phyloP scores from a whole-genome alignment of 2,797 vertebrate genomes.

The Microctenopoma stevenorrisi region DNA sequence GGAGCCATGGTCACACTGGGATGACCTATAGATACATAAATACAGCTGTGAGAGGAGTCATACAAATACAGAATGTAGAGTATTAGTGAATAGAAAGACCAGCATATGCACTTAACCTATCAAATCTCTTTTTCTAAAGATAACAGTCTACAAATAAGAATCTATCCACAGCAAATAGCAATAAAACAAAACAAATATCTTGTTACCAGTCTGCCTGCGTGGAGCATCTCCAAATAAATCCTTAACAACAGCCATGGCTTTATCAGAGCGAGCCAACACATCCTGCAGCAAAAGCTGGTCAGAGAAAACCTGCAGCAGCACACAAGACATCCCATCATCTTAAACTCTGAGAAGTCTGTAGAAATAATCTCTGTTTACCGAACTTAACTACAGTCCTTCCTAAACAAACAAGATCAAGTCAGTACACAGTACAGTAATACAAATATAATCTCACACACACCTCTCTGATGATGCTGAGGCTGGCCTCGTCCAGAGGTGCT shows the following conservation, averaged over 20 bases:
- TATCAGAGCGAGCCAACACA: constrained; percentile 88
- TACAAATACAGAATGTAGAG: neutral
- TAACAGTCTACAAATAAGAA: neutral
- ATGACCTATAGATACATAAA: constrained; percentile 82
- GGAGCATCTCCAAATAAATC: constrained; percentile 88
- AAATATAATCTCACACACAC: constrained; percentile 67
- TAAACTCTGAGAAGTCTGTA: neutral
- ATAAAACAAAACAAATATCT: neutral
- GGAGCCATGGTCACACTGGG: constrained; percentile 93
- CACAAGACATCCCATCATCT: neutral
- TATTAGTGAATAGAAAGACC: neutral
- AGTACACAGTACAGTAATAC: neutral
- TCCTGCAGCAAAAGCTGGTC: constrained; percentile 90
- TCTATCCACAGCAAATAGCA: neutral
- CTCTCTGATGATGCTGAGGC: constrained; percentile 89
- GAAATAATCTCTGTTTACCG: constrained; percentile 4
- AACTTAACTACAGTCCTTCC: neutral
- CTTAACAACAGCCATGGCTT: constrained; percentile 88
- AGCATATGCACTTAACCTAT: neutral
- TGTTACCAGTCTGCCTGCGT: constrained; percentile 87
- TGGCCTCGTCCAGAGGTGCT: constrained; percentile 81
- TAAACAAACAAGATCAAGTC: neutral
- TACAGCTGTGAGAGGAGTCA: neutral
- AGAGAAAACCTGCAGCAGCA: constrained; percentile 87
- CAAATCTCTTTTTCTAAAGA: neutral